Base-by-base conservation (phyloP, 2,888 invertebrate species). In the Stenotaenia linearis region DNA sequence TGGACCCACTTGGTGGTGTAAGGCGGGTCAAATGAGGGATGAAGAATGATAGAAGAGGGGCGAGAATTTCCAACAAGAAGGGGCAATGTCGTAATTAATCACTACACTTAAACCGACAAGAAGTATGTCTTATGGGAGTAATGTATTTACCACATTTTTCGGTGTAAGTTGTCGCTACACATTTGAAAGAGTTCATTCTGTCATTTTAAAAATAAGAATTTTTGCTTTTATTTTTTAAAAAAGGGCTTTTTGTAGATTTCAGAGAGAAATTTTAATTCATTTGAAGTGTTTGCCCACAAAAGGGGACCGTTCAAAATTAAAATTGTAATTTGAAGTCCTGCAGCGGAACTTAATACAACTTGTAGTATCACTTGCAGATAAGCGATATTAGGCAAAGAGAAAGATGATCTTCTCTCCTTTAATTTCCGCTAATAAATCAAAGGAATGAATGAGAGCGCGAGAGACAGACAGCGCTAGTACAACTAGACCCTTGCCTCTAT, bases 1-100 rank as follows among this genome's bases (percentile, higher is more conserved):
- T 69, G 28, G 28, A 28, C 69, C 69, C 69, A 69, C 69, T 69
- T 69, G 69, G 69, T 69, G 69, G 28, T 28, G 69, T 25, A 69
- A 69, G 69, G 69, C 69, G 69, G 69, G 69, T 69, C 69, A 69
- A 69, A 69, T 69, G 28, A 69, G 69, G 69, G n/a, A 69, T 69
- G 69, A 69, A 69, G 10, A 69, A 69, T 69, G 69, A 69, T 15
- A 12, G 15, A 69, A 69, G 69, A 69, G 69, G 69, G 69, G 23
- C 25, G 12, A 69, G n/a, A 69, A 69, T 69, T 69, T 69, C 28
- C 28, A 69, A n/a, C 28, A 69, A 0, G 15, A 1, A 15, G n/a
- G 69, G 69, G 28, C 69, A 69, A 69, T 69, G 69, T 28, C 28
- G 69, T 69, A 69, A 69, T 69, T 69, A 69, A 69, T 69, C 69